Base-by-base conservation (phyloP, 2,888 invertebrate genomes). In the Rhamphomyia laevipes region DNA sequence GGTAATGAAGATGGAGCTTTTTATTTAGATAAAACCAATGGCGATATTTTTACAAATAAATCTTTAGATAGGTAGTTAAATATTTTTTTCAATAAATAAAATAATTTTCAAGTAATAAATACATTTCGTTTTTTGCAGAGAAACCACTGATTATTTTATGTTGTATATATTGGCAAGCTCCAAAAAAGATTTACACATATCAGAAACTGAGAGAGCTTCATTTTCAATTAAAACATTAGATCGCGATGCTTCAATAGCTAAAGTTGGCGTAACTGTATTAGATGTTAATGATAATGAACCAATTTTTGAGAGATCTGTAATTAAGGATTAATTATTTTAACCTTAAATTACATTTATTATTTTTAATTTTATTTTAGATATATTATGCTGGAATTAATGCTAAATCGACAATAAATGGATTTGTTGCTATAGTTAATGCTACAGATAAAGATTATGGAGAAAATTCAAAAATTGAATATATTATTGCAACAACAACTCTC, bases 251-350 rank as follows among this genome's bases (percentile, higher is more conserved):
- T 82, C 85, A 43, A 76, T 88, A 16, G 82, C 85, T 1, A 77
- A 78, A 47, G 83, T 90, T 2, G 77, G 74, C 47, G 75, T 93
- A 35, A 77, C 73, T 3, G 78, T 94, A 6, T 72, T 83, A 21
- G 92, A 92, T 63, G 80, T 86, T 46, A 92, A 92, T 59, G 93
- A 93, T 61, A 89, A 90, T 64, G 77, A 82, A 6, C 93, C 93
- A 0, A 72, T 75, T 38, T 89, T 89, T 61, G 74, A 78, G 46
- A 74, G 78, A 52, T 61, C 67, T 4, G 56, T 63, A 52, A 51
- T 51, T 41, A 16, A 40, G 13, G 10, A 41, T 18, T 18, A 41
- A 41, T 11, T n/a, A 13, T 41, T 41, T 2, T 13, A 17, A 21
- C 10, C 10, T 17, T 41, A 41, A 12, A 41, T 11, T 41, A 35